Conservation (phyloP, 2,797 vertebrate genomes). For the Cheirogaleus major region DNA sequence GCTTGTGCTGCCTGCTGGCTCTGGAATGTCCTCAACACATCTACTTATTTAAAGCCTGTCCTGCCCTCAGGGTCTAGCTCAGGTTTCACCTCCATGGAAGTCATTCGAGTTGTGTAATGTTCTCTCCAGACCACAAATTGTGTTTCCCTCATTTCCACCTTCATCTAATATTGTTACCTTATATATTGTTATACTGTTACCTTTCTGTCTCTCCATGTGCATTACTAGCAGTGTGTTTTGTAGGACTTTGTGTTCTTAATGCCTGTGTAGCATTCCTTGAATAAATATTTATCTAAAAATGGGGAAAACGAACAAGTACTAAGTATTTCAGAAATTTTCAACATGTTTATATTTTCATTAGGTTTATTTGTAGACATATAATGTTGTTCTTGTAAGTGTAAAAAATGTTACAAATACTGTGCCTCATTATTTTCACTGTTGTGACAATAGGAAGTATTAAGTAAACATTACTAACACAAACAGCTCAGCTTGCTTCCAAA, state of each 20-base stretch:
- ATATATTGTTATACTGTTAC: fast-evolving
- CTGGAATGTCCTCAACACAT: not conserved
- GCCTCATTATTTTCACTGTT: constrained; percentile 66
- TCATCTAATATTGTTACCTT: not conserved
- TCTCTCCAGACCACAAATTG: not conserved
- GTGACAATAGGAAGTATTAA: constrained; percentile 53
- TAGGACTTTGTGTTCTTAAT: not conserved
- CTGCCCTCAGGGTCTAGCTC: not conserved
- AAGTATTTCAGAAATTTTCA: constrained; percentile 31
- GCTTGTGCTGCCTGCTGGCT: not conserved
- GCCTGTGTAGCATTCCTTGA: not conserved
- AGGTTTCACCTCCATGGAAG: not conserved
- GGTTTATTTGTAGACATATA: constrained; percentile 44
- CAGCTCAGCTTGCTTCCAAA: constrained; percentile 30
- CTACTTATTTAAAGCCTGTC: constrained; percentile 1
- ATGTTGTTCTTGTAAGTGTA: constrained; percentile 51
- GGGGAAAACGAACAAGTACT: not conserved
- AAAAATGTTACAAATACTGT: constrained; percentile 49
- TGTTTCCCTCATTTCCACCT: not conserved
- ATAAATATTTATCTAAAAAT: not conserved
- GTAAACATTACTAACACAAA: constrained; percentile 3
- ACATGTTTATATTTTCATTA: constrained; percentile 56
- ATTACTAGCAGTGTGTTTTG: not conserved
- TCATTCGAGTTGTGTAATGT: not conserved
- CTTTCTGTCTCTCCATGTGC: not conserved